Base-by-base conservation (phyloP, 2,113 vertebrate species). In the Neogale vison region DNA sequence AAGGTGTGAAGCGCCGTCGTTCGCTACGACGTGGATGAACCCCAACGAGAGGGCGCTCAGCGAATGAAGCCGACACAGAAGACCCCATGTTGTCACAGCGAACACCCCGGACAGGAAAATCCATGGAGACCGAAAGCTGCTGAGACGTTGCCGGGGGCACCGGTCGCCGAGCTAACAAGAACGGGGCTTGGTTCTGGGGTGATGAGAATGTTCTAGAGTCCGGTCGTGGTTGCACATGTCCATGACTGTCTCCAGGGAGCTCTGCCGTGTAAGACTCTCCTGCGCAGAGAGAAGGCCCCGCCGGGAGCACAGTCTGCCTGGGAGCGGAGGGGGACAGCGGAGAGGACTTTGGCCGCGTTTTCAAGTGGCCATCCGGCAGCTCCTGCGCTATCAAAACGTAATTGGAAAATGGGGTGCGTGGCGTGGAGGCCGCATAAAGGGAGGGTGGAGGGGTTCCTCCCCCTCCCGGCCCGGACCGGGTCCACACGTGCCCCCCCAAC, bases 11-110 rank as follows among this genome's bases (percentile, higher is more conserved):
- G 21, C 3, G 1, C 29, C 6, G 14, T 12, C 13, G 1, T 11
- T 0, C 4, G 1, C 15, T 2, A 0, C 39, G 2, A 1, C 0
- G 12, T 0, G 0, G 29, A 7, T 17, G 34, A 50, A 7, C 23
- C 21, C 50, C 4, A 4, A 4, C 3, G 12, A 2, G 1, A 1
- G 1, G 21, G 0, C 0, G 3, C 59, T 83, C n/a, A 4, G 21
- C 0, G 21, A 74, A 17, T 45, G 1, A 8, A 55, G 13, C n/a
- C 26, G 74, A 39, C 42, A 1, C 3, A 3, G 0, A 31, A 11
- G 39, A 36, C 17, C 29, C 6, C 2, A 1, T 0, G 6, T 0
- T 1, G 0, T 4, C 3, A 2, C 0, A 1, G 2, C 31, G 47
- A 24, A 12, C 1, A 31, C 6, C 61, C 71, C 0, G 9, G 31